Base-by-base conservation (phyloP, 1,140 invertebrate genomes). In the Patella vulgata region DNA sequence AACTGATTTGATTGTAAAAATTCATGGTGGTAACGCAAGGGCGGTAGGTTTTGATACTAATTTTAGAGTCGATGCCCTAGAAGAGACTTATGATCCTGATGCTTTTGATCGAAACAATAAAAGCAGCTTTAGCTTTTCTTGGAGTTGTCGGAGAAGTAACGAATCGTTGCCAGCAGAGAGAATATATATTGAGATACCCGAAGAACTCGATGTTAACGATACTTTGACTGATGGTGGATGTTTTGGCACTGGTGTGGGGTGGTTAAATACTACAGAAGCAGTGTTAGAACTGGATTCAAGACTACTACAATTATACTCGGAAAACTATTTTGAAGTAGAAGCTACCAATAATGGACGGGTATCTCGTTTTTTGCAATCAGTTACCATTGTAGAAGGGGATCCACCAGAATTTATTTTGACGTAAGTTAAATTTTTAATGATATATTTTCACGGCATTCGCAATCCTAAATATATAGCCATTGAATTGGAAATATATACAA, bases 81-180 rank as follows among this genome's bases (percentile, higher is more conserved):
- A 46, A 14, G 59, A 63, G 21, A 54, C 63, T n/a, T 70, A 68
- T 50, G 73, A 75, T 31, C 73, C 70, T 36, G 73, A 75, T 27
- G 21, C 50, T 0, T 17, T 17, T 25, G 46, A 63, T 5, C 17
- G 4, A 0, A 40, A 21, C 2, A 51, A 65, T 28, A 71, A 66
- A 50, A 48, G 47, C 4, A 56, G 59, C 28, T 50, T 75, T 2
- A 54, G 39, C n/a, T 72, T 64, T 47, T 50, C 53, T 36, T 72
- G 70, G 70, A 63, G 48, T 33, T 75, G 73, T 46, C 43, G 66
- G 40, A 42, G 66, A 14, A 14, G 40, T 1, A 51, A 58, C 6
- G 68, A 71, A 39, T 12, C 21, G 4, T 68, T 62, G 21, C 51
- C 43, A 6, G 25, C 42, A 12, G 33, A 9, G 12, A 44, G 55